Conservation (phyloP, 1,140 invertebrate species). For the Tetranychus cinnabarinus region DNA sequence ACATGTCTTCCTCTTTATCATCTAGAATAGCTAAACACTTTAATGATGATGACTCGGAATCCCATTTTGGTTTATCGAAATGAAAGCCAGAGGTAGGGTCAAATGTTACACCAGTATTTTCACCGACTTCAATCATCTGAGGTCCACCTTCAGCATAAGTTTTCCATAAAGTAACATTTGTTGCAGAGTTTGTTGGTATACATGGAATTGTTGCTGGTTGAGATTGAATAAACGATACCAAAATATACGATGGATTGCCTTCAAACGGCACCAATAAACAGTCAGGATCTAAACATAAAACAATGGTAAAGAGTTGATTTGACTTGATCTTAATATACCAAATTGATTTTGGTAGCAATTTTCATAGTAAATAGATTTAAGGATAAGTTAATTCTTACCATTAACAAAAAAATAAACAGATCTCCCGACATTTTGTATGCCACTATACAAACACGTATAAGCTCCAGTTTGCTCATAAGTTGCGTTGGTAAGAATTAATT, state of each 20-base stretch:
- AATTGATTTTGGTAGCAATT: neutral
- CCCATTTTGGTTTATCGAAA: constrained; percentile 9
- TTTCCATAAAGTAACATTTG: constrained; percentile 12
- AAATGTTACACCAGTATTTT: constrained; percentile 6
- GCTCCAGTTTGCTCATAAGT: neutral
- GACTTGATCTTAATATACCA: neutral
- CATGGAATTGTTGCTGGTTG: constrained; percentile 9
- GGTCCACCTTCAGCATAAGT: neutral
- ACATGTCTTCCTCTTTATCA: neutral
- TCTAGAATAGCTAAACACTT: constrained; percentile 5
- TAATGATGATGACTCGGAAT: constrained; percentile 2
- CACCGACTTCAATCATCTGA: constrained; percentile 1
- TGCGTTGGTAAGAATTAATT: neutral
- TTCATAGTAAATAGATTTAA: neutral
- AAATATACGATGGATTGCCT: constrained; percentile 2
- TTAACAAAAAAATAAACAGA: constrained; percentile 11
- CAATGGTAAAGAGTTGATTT: neutral
- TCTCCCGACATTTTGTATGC: neutral
- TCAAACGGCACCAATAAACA: constrained; percentile 9
- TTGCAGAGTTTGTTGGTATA: constrained; percentile 8
- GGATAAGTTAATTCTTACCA: neutral
- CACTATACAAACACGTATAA: neutral
- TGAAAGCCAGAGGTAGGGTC: constrained; percentile 10
- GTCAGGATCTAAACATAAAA: constrained; percentile 4
- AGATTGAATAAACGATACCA: constrained; percentile 6